phyloP scores from a whole-genome alignment of 2,113 vertebrate species.

The Channa argus region DNA sequence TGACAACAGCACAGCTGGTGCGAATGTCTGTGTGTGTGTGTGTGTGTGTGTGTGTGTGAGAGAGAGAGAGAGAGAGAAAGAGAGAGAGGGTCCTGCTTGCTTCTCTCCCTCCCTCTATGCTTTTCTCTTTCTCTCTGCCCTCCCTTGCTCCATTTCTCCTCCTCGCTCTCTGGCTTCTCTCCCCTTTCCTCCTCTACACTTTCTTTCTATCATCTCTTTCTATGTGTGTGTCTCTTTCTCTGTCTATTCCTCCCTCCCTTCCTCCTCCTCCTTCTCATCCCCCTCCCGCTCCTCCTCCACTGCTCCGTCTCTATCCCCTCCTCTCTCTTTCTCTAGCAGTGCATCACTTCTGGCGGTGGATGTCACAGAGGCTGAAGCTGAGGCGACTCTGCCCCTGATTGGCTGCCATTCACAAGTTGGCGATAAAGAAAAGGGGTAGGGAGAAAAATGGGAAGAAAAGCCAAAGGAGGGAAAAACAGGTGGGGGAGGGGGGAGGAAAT shows the following conservation, averaged over 20 bases:
- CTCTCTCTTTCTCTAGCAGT: slow-evolving; percentile 65
- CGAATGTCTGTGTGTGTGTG: slow-evolving; percentile 63
- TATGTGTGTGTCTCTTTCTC: slow-evolving; percentile 30
- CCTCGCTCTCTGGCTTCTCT: slow-evolving; percentile 63
- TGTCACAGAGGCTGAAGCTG: slow-evolving; percentile 82
- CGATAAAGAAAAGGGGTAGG: slow-evolving; percentile 75
- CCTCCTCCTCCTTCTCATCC: neutral
- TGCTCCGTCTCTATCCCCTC: slow-evolving; percentile 10
- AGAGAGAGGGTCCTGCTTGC: slow-evolving; percentile 52
- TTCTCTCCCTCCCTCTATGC: slow-evolving; percentile 60
- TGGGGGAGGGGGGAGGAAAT: slow-evolving; percentile 13
- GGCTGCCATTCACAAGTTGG: slow-evolving; percentile 86
- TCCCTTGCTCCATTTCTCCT: slow-evolving; percentile 64
- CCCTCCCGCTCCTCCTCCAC: slow-evolving; percentile 9
- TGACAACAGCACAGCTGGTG: slow-evolving; percentile 78
- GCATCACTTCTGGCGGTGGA: slow-evolving; percentile 81
- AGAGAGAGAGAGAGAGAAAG: slow-evolving; percentile 32
- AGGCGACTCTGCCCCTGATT: slow-evolving; percentile 83
- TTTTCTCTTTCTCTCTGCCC: slow-evolving; percentile 53
- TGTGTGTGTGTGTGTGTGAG: slow-evolving; percentile 35
- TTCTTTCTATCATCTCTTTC: slow-evolving; percentile 44
- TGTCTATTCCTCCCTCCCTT: slow-evolving; percentile 30
- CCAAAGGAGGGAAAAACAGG: slow-evolving; percentile 1
- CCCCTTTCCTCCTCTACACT: slow-evolving; percentile 63
- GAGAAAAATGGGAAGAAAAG: slow-evolving; percentile 25